Evolutionary conservation across 2,888 invertebrate species (phyloP).

Genomic region (Acleris cristana): DNA sequence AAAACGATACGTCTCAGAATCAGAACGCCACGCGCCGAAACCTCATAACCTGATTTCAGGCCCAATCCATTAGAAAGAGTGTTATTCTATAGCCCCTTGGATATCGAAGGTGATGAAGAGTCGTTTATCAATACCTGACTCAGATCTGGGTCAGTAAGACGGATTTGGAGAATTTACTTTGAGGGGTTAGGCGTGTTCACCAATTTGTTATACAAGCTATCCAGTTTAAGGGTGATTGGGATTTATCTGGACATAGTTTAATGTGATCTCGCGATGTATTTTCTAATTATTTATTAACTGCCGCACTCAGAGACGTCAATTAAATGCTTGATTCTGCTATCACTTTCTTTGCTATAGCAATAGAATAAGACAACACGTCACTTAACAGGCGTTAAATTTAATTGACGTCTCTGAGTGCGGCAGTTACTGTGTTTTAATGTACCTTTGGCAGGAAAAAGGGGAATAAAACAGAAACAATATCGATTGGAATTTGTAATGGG

Average conservation of each 20-base stretch:
- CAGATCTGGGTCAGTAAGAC: constrained; percentile 38
- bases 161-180: constrained; percentile 12
- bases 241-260: neutral
- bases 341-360: too few relatives aligned
- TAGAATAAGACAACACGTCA: too few relatives aligned
- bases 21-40: constrained; percentile 24
- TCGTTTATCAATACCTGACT: constrained; percentile 49
- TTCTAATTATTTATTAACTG: too few relatives aligned
- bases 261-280: too few relatives aligned
- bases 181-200: constrained; percentile 34
- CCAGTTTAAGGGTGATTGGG: constrained; percentile 39
- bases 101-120: constrained; percentile 46
- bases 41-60: constrained; percentile 41
- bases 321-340: too few relatives aligned
- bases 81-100: constrained; percentile 29
- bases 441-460: too few relatives aligned
- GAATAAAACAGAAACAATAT: too few relatives aligned
- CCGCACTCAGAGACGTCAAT: too few relatives aligned
- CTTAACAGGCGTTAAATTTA: too few relatives aligned
- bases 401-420: too few relatives aligned
- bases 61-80: constrained; percentile 47
- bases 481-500: too few relatives aligned
- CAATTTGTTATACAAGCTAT: constrained; percentile 46
- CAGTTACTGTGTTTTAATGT: too few relatives aligned
- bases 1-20: constrained; percentile 27